Evolutionary conservation across 2,113 vertebrate species (phyloP).

Genomic region (Neopipo cinnamomea): DNA sequence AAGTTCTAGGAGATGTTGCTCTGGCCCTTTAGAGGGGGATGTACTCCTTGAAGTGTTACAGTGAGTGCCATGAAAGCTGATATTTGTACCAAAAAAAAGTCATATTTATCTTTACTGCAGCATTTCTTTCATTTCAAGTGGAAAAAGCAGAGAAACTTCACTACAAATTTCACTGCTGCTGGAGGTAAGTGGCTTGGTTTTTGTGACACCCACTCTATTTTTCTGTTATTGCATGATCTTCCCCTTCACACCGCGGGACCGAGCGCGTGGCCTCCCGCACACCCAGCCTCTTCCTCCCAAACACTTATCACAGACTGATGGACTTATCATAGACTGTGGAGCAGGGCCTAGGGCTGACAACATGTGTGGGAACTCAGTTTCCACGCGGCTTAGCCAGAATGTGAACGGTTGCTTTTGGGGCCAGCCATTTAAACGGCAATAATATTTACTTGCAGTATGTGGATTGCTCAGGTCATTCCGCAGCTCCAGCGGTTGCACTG

Average conservation of each 20-base stretch:
- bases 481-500: not conserved
- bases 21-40: not conserved
- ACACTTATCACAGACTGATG: conserved; percentile 52
- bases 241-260: not conserved
- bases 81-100: not conserved
- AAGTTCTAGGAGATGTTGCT: not conserved
- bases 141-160: not conserved
- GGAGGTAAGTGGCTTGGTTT: not conserved
- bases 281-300: conserved; percentile 47
- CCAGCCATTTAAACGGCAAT: conserved; percentile 27
- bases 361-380: conserved; percentile 51
- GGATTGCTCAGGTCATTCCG: conserved; percentile 50
- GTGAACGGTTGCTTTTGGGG: not conserved
- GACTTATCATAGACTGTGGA: conserved; percentile 55
- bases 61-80: not conserved
- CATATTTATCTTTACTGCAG: not conserved
- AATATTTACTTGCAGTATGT: conserved; percentile 54
- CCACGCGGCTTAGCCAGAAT: conserved; percentile 43
- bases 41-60: fast-evolving
- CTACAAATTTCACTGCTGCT: not conserved
- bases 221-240: not conserved
- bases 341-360: conserved; percentile 31
- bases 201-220: not conserved
- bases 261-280: not conserved
- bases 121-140: not conserved